Percentiles rank a stretch among this genome's conserved stretches.
These are phyloP conservation scores for Herpetotheres cachinnans DNA, from an alignment of 2,113 vertebrate species.

Conservation along the genomic window DNA sequence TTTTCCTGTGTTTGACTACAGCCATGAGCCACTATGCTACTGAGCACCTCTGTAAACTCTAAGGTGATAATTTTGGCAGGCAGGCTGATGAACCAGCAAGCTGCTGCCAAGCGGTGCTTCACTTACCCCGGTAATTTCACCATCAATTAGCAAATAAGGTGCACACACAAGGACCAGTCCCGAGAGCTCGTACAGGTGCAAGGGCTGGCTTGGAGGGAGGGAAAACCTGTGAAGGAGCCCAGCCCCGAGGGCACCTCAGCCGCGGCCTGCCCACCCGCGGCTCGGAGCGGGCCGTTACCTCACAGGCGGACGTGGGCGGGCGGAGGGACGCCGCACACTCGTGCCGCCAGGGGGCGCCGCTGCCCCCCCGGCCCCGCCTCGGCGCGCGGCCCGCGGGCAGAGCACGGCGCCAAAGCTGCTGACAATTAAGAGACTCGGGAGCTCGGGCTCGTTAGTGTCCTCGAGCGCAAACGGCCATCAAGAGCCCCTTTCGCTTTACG, in stretches of 20 bases:
- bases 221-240: too few species aligned
- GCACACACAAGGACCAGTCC: too few species aligned
- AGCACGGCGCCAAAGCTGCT: too few species aligned
- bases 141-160: fast-evolving
- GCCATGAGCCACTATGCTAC: fast-evolving
- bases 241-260: neutral
- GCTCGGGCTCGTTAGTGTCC: too few species aligned
- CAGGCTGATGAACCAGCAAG: too few species aligned
- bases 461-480: too few species aligned
- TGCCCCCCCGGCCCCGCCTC: too few species aligned
- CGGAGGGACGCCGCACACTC: neutral
- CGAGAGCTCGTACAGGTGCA: neutral
- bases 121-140: fast-evolving
- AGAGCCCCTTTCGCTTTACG: neutral
- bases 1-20: fast-evolving
- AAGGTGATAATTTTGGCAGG: fast-evolving
- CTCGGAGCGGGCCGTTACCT: neutral
- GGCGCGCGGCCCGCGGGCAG: too few species aligned
- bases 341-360: neutral
- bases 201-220: neutral
- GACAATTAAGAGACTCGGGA: too few species aligned
- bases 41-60: fast-evolving
- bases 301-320: neutral
- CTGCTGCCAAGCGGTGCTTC: fast-evolving
- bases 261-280: neutral